Conservation (phyloP, 2,113 vertebrate genomes). For the Rhizomys pruinosus region DNA sequence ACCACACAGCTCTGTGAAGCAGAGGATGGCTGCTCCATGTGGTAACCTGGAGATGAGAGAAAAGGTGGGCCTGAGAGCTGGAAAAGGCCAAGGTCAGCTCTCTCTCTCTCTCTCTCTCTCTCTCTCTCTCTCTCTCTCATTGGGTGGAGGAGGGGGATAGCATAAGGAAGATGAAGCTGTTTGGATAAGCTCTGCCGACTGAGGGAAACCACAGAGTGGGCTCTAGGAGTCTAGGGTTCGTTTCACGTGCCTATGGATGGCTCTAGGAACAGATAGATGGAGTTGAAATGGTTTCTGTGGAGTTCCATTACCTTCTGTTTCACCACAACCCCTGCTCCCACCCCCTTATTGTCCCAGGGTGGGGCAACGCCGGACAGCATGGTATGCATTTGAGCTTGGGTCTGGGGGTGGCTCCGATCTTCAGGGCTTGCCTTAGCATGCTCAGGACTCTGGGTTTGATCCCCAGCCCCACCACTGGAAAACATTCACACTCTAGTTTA, state of each 20-base stretch:
- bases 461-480: neutral
- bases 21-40: neutral
- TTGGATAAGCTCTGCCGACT: neutral
- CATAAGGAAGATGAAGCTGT: neutral
- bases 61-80: neutral
- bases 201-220: neutral
- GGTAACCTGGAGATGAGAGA: neutral
- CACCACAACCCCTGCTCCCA: neutral
- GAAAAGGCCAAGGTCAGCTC: neutral
- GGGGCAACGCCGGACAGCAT: too few species aligned
- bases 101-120: neutral
- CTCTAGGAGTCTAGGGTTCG: neutral
- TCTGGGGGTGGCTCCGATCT: neutral
- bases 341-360: too few species aligned
- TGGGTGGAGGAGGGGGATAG: neutral
- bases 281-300: neutral
- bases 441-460: neutral
- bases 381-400: neutral
- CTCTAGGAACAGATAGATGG: neutral
- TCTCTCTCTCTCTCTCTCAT: neutral
- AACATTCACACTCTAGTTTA: neutral
- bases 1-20: neutral
- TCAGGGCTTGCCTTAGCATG: neutral
- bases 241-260: neutral
- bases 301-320: neutral